These are phyloP conservation scores for Cynopterus brachyotis DNA, from an alignment of 2,113 vertebrate species.

Conservation along the genomic window DNA sequence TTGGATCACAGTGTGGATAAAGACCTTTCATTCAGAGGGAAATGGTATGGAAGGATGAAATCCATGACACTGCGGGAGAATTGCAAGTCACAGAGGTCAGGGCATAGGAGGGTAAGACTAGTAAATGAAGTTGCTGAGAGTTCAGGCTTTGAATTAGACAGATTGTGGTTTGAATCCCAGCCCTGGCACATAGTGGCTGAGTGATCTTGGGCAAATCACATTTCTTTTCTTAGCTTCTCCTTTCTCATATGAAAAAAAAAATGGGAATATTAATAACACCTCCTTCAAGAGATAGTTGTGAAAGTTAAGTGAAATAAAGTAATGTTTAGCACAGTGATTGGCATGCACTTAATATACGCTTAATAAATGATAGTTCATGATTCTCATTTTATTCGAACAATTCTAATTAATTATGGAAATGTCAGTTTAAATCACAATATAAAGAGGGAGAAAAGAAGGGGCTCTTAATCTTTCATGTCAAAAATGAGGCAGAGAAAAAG, in stretches of 20 bases:
- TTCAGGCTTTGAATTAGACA: neutral
- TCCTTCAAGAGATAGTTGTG: neutral
- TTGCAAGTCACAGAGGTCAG: neutral
- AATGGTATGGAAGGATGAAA: neutral
- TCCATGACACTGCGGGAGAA: fast-evolving
- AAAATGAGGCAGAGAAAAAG: neutral
- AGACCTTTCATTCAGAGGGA: neutral
- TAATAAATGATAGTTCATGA: neutral
- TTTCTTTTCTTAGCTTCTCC: neutral
- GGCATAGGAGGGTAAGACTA: neutral
- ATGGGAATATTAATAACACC: neutral
- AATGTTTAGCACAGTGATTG: neutral
- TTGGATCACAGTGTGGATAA: neutral
- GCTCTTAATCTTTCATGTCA: neutral
- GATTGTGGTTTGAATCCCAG: neutral
- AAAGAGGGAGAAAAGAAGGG: neutral
- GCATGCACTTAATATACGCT: neutral
- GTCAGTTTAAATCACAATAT: neutral
- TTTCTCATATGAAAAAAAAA: neutral
- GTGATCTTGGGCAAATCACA: neutral
- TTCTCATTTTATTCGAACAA: neutral
- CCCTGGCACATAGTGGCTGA: neutral
- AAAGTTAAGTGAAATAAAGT: neutral
- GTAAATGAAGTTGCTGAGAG: neutral
- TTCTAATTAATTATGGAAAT: conserved; percentile 8